Evolutionary conservation across 2,797 vertebrate genomes (phyloP).

Genomic region (Lindbergichthys nudifrons): DNA sequence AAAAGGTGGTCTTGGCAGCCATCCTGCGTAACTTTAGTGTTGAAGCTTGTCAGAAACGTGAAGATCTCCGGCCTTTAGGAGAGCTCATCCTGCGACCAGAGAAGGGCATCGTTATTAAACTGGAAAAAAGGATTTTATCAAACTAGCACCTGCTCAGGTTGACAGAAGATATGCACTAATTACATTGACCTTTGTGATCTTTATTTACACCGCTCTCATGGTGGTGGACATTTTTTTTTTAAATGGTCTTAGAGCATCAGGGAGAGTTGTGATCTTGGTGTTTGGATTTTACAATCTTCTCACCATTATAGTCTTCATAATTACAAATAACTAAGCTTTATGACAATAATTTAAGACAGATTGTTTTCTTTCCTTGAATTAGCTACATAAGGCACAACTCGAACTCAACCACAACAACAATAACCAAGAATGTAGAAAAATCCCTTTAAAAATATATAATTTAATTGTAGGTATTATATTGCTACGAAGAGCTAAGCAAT

Average conservation of each 20-base stretch:
- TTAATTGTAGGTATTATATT: neutral
- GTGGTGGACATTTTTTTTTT: too few species aligned
- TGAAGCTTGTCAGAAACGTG: conserved; percentile 86
- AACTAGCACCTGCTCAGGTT: conserved; percentile 1
- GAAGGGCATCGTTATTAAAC: conserved; percentile 89
- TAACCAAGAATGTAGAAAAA: neutral
- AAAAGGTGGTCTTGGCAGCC: conserved; percentile 90
- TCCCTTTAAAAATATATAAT: neutral
- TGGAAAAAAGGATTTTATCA: conserved; percentile 83
- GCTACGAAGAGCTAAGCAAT: neutral
- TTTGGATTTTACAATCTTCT: conserved; percentile 15
- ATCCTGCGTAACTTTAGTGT: conserved; percentile 89
- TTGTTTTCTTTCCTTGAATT: conserved; percentile 4
- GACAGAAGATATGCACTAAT: neutral
- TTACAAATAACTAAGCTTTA: conserved; percentile 9
- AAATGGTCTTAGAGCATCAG: neutral
- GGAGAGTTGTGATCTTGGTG: conserved; percentile 1
- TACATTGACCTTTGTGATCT: neutral
- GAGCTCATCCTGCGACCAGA: conserved; percentile 92
- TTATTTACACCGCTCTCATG: too few species aligned
- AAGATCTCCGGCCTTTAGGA: conserved; percentile 86
- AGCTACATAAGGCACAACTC: neutral
- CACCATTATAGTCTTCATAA: conserved; percentile 17
- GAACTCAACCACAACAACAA: neutral
- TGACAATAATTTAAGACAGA: conserved; percentile 2